phyloP scores from a whole-genome alignment of 2,113 vertebrate species.

The Cololabis saira region DNA sequence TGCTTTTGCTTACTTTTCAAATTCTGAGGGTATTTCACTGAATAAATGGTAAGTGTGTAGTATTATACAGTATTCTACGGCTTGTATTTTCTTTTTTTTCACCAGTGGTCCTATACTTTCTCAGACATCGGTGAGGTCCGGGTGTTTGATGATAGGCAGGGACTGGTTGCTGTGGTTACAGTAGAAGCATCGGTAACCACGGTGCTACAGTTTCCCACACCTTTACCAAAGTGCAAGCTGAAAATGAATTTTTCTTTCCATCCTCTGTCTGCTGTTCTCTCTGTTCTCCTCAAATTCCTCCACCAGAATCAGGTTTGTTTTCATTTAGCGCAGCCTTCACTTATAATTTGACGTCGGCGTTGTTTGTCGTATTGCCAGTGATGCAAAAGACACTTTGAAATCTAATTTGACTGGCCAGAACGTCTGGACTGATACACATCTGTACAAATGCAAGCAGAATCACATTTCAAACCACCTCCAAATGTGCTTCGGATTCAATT shows the following conservation, averaged over 20 bases:
- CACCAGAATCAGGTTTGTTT: background rate
- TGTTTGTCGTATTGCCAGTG: background rate
- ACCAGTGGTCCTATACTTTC: no score
- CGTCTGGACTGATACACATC: background rate
- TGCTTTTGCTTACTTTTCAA: no score
- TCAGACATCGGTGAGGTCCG: no score
- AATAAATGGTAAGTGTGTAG: no score
- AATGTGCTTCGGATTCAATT: constrained; percentile 1
- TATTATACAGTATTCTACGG: no score
- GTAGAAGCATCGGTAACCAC: background rate
- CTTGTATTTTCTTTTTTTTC: no score
- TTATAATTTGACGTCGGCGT: background rate
- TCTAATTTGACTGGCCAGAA: background rate
- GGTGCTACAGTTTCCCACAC: background rate
- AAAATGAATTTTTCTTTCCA: background rate
- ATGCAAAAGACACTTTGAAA: background rate
- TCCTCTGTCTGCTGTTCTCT: background rate
- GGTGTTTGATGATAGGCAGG: no score
- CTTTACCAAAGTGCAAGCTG: background rate
- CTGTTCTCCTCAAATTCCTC: no score
- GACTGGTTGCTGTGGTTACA: background rate
- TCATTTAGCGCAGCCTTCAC: constrained; percentile 1
- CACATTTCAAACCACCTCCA: background rate
- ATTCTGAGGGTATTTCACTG: no score
- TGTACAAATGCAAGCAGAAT: constrained; percentile 1